A percentile compares a stretch with the other conserved stretches of the same genome.
Evolutionary conservation across 2,888 invertebrate species (phyloP).

Genomic region (Merodon equestris): DNA sequence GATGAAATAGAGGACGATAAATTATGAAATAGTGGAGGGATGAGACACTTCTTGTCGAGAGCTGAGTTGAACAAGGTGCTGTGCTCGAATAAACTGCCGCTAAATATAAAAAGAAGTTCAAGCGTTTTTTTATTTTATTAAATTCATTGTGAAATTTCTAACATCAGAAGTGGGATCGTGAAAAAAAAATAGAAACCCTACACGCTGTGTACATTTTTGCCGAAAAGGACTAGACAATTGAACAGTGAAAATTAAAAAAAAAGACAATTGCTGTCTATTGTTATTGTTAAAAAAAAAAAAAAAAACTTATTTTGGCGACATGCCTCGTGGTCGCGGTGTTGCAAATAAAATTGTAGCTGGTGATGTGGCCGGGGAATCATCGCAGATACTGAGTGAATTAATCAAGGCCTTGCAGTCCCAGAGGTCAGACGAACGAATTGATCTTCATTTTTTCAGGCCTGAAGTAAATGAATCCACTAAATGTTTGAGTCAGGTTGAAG

Average conservation of each 20-base stretch:
- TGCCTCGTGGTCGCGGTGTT: background rate
- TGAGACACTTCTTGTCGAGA: too few relatives aligned
- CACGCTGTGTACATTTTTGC: background rate
- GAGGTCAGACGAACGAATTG: constrained; percentile 2
- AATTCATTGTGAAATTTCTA: background rate
- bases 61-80: too few relatives aligned
- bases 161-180: constrained; percentile 6
- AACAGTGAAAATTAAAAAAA: background rate
- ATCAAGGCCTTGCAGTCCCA: constrained; percentile 6
- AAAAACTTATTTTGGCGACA: background rate
- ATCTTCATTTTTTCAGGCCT: constrained; percentile 18
- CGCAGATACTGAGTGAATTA: constrained; percentile 8
- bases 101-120: too few relatives aligned
- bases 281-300: background rate
- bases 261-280: background rate
- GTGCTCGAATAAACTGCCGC: too few relatives aligned
- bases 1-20: too few relatives aligned
- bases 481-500: constrained; percentile 13
- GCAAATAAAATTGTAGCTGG: background rate
- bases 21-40: too few relatives aligned
- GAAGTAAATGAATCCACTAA: constrained; percentile 14
- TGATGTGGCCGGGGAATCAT: constrained; percentile 9
- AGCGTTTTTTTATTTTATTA: background rate
- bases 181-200: background rate
- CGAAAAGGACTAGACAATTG: too few relatives aligned